These are phyloP conservation scores for Adelosebastes latens DNA, from an alignment of 2,797 vertebrate species.

Conservation along the genomic window DNA sequence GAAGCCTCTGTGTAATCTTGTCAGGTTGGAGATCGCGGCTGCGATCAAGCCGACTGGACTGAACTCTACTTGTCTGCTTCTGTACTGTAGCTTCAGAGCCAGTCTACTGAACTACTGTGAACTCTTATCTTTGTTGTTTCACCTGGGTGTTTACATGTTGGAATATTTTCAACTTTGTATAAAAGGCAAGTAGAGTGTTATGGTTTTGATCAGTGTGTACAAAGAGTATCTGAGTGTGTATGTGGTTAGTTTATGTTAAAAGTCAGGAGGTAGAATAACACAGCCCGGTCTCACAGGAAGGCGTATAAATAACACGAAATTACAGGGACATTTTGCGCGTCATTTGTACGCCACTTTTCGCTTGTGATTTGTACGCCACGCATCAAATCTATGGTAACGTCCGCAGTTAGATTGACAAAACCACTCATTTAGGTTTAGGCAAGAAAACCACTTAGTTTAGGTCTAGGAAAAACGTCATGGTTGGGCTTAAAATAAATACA, in stretches of 20 bases:
- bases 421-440: no score
- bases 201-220: background rate
- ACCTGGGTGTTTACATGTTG: slow-evolving; percentile 39
- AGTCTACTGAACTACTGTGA: slow-evolving; percentile 29
- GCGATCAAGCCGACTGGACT: slow-evolving; percentile 58
- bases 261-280: background rate
- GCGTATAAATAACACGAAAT: no score
- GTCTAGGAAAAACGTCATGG: no score
- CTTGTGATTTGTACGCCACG: no score
- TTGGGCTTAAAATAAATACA: no score
- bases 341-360: no score
- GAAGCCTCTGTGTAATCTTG: slow-evolving; percentile 84
- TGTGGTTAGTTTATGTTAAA: slow-evolving; percentile 17
- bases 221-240: slow-evolving; percentile 1
- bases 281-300: no score
- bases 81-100: slow-evolving; percentile 30
- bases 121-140: slow-evolving; percentile 38
- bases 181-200: slow-evolving; percentile 5
- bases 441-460: no score
- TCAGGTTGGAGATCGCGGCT: slow-evolving; percentile 77
- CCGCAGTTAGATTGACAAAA: no score
- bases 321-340: no score
- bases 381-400: no score
- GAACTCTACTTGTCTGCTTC: slow-evolving; percentile 45
- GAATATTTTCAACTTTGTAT: background rate